Conservation (phyloP, 1,140 invertebrate genomes). For the Drosophila athabasca region DNA sequence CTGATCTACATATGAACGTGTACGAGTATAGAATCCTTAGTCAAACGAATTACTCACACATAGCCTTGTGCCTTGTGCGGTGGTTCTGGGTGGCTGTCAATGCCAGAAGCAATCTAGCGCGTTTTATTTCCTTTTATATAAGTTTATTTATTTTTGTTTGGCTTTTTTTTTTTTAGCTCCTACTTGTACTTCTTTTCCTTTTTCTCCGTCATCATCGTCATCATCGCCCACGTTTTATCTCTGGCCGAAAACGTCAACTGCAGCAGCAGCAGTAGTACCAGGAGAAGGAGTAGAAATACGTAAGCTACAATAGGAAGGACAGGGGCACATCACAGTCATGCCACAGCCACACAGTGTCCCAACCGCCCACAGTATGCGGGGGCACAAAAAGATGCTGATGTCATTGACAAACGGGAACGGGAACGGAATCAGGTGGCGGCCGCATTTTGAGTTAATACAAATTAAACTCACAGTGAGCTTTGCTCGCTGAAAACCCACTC, state of each 20-base stretch:
- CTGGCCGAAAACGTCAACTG: constrained; percentile 48
- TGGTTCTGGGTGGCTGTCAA: too few relatives aligned
- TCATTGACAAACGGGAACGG: constrained; percentile 29
- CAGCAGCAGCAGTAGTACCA: constrained; percentile 25
- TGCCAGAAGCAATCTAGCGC: constrained; percentile 3
- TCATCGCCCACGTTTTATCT: constrained; percentile 8
- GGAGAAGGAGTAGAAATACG: constrained; percentile 8
- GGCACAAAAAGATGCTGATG: constrained; percentile 34
- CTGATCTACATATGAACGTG: too few relatives aligned
- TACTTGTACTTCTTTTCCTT: constrained; percentile 14
- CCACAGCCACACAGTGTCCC: too few relatives aligned
- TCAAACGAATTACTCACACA: too few relatives aligned
- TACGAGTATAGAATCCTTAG: too few relatives aligned
- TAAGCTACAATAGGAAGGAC: constrained; percentile 23
- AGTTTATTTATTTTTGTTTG: constrained; percentile 22
- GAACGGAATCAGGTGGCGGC: constrained; percentile 30
- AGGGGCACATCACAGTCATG: too few relatives aligned
- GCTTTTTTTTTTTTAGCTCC: constrained; percentile 13
- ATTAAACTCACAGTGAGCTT: constrained; percentile 42
- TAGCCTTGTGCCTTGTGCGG: too few relatives aligned
- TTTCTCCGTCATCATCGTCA: constrained; percentile 18
- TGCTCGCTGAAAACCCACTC: constrained; percentile 12
- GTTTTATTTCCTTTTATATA: constrained; percentile 37
- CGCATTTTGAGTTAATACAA: constrained; percentile 46
- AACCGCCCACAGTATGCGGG: background rate